Percentiles rank a stretch among this genome's conserved stretches.
Conservation (phyloP, 2,797 vertebrate genomes). For the Enteromius paludinosus region DNA sequence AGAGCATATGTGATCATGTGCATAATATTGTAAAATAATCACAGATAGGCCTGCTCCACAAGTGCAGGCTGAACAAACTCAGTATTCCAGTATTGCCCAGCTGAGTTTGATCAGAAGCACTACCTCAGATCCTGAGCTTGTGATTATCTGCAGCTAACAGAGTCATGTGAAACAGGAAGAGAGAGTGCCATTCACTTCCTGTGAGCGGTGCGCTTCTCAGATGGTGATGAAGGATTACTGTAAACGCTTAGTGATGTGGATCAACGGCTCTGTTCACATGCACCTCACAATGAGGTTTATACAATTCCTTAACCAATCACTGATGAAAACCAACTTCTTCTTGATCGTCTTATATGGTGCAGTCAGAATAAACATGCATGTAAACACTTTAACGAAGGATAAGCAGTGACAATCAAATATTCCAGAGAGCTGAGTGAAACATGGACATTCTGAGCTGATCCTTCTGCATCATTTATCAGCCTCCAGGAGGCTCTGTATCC, state of each 20-base stretch:
- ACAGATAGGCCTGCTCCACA: neutral
- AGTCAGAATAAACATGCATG: neutral
- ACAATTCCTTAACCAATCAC: neutral
- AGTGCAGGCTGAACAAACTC: neutral
- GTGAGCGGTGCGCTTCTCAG: neutral
- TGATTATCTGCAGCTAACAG: neutral
- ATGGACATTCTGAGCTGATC: neutral
- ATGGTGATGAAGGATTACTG: neutral
- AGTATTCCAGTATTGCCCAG: too few species aligned
- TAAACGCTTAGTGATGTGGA: neutral
- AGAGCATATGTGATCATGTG: neutral
- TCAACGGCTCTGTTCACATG: neutral
- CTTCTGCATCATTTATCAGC: neutral
- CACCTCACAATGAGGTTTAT: neutral
- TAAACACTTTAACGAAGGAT: neutral
- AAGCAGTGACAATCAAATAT: neutral
- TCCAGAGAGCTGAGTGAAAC: neutral
- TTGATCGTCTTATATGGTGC: too few species aligned
- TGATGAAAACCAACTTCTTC: neutral
- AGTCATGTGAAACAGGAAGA: slow-evolving; percentile 1
- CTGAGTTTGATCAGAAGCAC: neutral
- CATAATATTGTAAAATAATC: neutral
- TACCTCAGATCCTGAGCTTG: neutral
- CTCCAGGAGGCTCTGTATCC: neutral
- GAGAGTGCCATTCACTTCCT: slow-evolving; percentile 7